Evolutionary conservation across 2,113 vertebrate genomes (phyloP).

Genomic region (Pteropus alecto): DNA sequence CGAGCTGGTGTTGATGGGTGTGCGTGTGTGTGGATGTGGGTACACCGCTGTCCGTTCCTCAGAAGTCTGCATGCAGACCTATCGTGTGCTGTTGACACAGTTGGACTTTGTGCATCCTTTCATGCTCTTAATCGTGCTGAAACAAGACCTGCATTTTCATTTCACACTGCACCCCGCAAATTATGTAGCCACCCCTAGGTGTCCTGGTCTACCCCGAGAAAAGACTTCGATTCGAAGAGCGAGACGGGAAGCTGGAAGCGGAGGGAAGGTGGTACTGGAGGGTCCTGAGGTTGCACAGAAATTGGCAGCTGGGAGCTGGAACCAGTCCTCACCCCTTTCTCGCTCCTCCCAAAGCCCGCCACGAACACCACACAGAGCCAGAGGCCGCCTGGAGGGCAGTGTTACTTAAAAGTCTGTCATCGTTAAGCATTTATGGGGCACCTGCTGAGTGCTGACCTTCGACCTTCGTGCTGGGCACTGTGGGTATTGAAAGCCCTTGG

Average conservation of each 20-base stretch:
- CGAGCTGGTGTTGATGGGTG: neutral
- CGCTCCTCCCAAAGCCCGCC: neutral
- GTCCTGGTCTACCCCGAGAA: too few relatives aligned
- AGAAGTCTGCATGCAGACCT: neutral
- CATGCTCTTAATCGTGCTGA: neutral
- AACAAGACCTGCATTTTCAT: neutral
- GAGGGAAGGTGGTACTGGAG: too few relatives aligned
- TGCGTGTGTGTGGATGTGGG: neutral
- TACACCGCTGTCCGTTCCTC: neutral
- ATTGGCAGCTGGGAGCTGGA: too few relatives aligned
- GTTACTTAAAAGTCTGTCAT: neutral
- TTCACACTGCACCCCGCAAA: neutral
- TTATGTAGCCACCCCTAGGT: neutral
- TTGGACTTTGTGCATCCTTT: rapidly evolving
- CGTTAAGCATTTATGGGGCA: rapidly evolving
- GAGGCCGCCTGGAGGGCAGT: neutral
- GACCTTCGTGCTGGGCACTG: neutral
- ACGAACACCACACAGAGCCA: too few relatives aligned
- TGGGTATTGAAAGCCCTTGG: neutral
- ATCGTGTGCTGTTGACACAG: neutral
- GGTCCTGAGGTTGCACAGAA: too few relatives aligned
- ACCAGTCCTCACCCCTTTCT: neutral
- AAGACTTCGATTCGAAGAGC: neutral
- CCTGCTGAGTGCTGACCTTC: neutral
- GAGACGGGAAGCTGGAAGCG: neutral